Base-by-base conservation (phyloP, 2,888 invertebrate genomes). In the Clitarchus hookeri region DNA sequence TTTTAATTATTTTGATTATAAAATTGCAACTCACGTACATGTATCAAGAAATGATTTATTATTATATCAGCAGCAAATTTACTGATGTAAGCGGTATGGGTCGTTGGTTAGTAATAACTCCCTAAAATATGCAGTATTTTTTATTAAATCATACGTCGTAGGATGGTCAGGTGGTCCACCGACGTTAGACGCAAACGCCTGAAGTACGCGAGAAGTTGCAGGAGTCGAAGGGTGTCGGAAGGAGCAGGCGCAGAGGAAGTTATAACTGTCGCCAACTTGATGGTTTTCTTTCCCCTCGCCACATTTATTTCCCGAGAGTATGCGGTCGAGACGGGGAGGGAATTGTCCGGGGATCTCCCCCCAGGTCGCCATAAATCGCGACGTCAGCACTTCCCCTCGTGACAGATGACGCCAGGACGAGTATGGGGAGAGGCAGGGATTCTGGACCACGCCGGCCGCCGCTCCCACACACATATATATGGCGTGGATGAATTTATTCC, bases 281-380 rank as follows among this genome's bases (percentile, higher is more conserved):
- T 23, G 65, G 65, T n/a, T 65, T 65, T n/a, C 65, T n/a, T 65
- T 65, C 65, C 16, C 12, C 65, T 65, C 65, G n/a, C 65, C 65
- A n/a, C 65, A 65, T 65, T 65, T 65, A 65, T 65, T 65, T 65
- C 65, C 65, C 65, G 23, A 65, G 65, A 65, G 65, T 65, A 16
- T 65, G 19, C 65, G 48, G 48, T 48, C 48, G 12, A 65, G 65
- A 4, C 19, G 16, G 16, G 65, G 65, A 65, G 19, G 65, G 65
- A 16, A 65, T 8, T 65, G 65, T 65, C 65, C 65, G 23, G 36
- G n/a, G 23, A 65, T 8, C n/a, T 23, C 11, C 23, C 65, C 1
- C 65, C 65, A 16, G 65, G 12, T 2, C 8, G 65, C 16, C 65
- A 23, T 65, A 65, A 65, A 65, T 65, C 65, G 65, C 65, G n/a